A percentile compares a stretch with the other conserved stretches of the same genome.
These are phyloP conservation scores for Prinia subflava DNA, from an alignment of 2,113 vertebrate genomes.

Conservation along the genomic window DNA sequence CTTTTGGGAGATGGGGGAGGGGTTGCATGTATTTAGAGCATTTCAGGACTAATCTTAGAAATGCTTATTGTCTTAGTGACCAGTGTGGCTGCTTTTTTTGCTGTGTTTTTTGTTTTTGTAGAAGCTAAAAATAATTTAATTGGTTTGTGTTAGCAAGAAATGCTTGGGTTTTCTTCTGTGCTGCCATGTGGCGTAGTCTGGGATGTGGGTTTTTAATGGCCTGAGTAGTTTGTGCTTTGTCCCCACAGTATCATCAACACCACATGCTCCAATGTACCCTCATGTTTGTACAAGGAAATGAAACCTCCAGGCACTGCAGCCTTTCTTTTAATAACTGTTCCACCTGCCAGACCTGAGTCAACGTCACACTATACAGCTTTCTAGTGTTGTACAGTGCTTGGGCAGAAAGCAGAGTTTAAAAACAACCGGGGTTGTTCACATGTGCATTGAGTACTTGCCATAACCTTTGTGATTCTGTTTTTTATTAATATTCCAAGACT, in stretches of 20 bases:
- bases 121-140: conserved; percentile 60
- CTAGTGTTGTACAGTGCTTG: not conserved
- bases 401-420: not conserved
- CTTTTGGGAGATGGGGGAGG: not conserved
- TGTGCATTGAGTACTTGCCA: not conserved
- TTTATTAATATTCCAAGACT: not conserved
- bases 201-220: conserved; percentile 68
- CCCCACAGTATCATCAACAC: conserved; percentile 50
- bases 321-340: conserved; percentile 58
- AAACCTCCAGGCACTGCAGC: conserved; percentile 27
- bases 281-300: conserved; percentile 48
- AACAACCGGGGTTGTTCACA: not conserved
- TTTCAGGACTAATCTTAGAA: conserved; percentile 72
- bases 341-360: conserved; percentile 36
- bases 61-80: conserved; percentile 69
- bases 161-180: conserved; percentile 40
- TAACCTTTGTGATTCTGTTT: not conserved
- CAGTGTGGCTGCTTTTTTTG: conserved; percentile 42
- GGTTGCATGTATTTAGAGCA: conserved; percentile 60
- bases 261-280: conserved; percentile 50
- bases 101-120: conserved; percentile 43
- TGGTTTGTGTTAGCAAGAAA: conserved; percentile 64
- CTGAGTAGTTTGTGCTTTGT: conserved; percentile 49
- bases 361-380: not conserved
- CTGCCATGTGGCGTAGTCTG: conserved; percentile 58